phyloP scores from a whole-genome alignment of 2,797 vertebrate species.

The Phalloptychus januarius region DNA sequence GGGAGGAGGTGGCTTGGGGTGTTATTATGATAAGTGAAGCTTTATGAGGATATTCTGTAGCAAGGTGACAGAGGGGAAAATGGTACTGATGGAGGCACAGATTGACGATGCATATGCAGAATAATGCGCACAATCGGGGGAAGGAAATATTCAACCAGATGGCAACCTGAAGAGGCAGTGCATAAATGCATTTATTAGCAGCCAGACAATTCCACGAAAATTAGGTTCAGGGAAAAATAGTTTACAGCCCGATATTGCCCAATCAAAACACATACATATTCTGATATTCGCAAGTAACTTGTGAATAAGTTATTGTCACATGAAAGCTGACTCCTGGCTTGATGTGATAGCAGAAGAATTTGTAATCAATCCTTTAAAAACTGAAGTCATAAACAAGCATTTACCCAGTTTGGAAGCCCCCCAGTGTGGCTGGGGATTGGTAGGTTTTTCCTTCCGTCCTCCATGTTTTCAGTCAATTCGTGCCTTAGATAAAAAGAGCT shows the following conservation, averaged over 20 bases:
- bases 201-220: constrained; percentile 10
- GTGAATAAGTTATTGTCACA: constrained; percentile 8
- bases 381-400: constrained; percentile 63
- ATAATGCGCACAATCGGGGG: constrained; percentile 37
- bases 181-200: constrained; percentile 39
- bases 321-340: constrained; percentile 13
- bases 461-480: constrained; percentile 78
- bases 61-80: constrained; percentile 58
- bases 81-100: constrained; percentile 54
- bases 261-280: constrained; percentile 9
- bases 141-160: constrained; percentile 49
- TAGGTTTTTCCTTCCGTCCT: constrained; percentile 72
- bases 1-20: constrained; percentile 35
- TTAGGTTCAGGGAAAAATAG: constrained; percentile 1
- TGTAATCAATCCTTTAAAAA: constrained; percentile 48
- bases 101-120: constrained; percentile 43
- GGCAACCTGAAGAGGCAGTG: constrained; percentile 6
- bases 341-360: constrained; percentile 28
- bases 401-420: constrained; percentile 57
- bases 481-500: constrained; percentile 87
- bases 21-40: constrained; percentile 60
- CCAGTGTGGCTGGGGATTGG: constrained; percentile 67
- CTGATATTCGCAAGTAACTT: constrained; percentile 6
- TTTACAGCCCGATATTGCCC: constrained; percentile 18
- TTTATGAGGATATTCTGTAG: constrained; percentile 58